phyloP scores from a whole-genome alignment of 1,140 invertebrate genomes.

The Cephus cinctus region DNA sequence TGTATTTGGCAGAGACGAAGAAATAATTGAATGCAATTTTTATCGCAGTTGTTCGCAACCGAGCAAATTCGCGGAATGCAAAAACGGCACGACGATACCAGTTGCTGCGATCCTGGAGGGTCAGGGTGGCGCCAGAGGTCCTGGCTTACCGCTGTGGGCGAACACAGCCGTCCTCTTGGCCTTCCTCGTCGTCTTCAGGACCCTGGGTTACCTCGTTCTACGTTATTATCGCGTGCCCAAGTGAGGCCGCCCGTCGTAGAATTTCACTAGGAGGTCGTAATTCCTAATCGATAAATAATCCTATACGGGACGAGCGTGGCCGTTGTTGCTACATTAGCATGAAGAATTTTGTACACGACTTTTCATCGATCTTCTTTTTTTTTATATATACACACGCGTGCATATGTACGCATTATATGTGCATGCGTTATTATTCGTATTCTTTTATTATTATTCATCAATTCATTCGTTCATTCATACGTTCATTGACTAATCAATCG shows the following conservation, averaged over 20 bases:
- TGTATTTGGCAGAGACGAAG: too few species aligned
- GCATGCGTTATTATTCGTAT: not conserved
- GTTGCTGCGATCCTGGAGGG: conserved; percentile 67
- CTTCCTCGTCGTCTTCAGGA: conserved; percentile 72
- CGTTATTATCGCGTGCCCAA: conserved; percentile 71
- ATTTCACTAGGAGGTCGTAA: too few species aligned
- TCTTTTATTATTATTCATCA: conserved; percentile 8
- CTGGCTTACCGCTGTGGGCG: conserved; percentile 67
- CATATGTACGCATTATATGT: too few species aligned
- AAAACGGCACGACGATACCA: conserved; percentile 64
- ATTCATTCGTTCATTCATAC: too few species aligned
- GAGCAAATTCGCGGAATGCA: conserved; percentile 68
- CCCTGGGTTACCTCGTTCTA: conserved; percentile 74
- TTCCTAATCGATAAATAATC: too few species aligned
- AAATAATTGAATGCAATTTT: too few species aligned
- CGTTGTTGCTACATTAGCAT: too few species aligned
- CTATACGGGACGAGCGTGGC: too few species aligned
- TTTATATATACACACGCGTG: conserved; percentile 3
- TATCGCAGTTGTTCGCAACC: conserved; percentile 63
- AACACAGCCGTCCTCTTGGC: conserved; percentile 74
- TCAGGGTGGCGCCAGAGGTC: conserved; percentile 60
- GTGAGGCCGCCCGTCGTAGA: conserved; percentile 39
- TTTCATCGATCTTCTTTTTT: conserved; percentile 26
- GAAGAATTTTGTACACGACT: conserved; percentile 28
- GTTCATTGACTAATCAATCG: too few species aligned